A percentile compares a stretch with the other conserved stretches of the same genome.
phyloP scores from a whole-genome alignment of 2,113 vertebrate species.

The Rhea americana region DNA sequence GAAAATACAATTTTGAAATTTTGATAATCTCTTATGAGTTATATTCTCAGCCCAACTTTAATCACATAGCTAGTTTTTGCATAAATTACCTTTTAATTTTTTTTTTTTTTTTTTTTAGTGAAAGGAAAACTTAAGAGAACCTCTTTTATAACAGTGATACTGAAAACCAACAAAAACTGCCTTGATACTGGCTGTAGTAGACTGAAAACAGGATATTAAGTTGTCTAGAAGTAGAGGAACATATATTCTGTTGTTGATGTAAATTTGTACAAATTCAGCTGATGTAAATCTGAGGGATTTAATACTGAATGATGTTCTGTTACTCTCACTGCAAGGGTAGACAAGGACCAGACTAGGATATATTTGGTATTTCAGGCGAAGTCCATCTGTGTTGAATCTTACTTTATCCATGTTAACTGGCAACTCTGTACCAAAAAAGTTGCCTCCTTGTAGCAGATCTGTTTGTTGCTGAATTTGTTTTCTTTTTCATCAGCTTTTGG shows the following conservation, averaged over 20 bases:
- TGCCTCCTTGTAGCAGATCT: background rate
- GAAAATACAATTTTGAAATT: background rate
- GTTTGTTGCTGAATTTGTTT: background rate
- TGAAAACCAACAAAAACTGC: rapidly evolving
- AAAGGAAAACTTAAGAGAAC: background rate
- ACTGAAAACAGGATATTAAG: background rate
- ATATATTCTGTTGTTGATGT: background rate
- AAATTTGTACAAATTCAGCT: background rate
- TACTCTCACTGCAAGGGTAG: background rate
- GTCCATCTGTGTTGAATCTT: background rate
- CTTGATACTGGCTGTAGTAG: background rate
- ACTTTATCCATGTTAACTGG: background rate
- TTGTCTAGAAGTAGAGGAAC: background rate
- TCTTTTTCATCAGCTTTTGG: background rate
- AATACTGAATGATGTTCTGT: background rate
- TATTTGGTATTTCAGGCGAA: background rate
- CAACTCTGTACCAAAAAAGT: background rate
- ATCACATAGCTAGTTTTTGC: background rate
- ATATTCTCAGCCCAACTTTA: background rate
- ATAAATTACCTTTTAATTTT: background rate
- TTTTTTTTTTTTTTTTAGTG: background rate
- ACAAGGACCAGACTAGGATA: background rate
- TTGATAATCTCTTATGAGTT: background rate
- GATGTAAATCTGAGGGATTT: background rate
- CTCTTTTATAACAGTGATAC: background rate